Base-by-base conservation (phyloP, 2,113 vertebrate genomes). In the Fregetta grallaria region DNA sequence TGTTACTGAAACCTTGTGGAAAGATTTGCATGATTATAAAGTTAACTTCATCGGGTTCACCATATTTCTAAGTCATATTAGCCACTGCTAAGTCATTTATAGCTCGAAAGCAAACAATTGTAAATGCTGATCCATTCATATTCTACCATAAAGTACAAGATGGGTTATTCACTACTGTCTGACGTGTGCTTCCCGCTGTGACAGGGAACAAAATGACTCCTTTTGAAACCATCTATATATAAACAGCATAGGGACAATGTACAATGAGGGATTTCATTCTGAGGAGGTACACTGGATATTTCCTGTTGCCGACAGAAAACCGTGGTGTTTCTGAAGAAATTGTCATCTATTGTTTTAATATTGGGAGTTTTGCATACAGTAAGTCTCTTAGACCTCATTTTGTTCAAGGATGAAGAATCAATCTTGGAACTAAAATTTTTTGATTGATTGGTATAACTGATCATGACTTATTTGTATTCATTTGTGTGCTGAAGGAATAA, bases 81-180 rank as follows among this genome's bases (percentile, higher is more conserved):
- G 74, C 84, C 55, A 17, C 23, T 61, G 70, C 66, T 38, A 75
- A 75, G 74, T 94, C 91, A 91, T 97, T 97, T 96, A 91, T 95
- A 94, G 70, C 62, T 93, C 56, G 87, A 87, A 94, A 96, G 89
- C 84, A 95, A 95, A 94, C 94, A 96, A 97, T 96, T 3, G 73
- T 97, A 94, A 97, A 96, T 95, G 77, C 80, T 72, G 84, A 85
- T 90, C 84, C 83, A 96, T 97, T 97, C 91, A 94, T 79, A 52
- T 78, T 52, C 61, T n/a, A 45, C 53, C 40, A 63, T 87, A 72
- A 91, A 87, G 89, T 52, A 96, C 91, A 94, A 91, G 96, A 87
- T 93, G 93, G 62, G 70, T 75, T 75, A 82, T 96, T 96, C 84
- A 90, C 11, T 61, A 0, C 84, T 87, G 91, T 72, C 56, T 65